phyloP scores from a whole-genome alignment of 2,888 invertebrate species.

The Hecatera dysodea region DNA sequence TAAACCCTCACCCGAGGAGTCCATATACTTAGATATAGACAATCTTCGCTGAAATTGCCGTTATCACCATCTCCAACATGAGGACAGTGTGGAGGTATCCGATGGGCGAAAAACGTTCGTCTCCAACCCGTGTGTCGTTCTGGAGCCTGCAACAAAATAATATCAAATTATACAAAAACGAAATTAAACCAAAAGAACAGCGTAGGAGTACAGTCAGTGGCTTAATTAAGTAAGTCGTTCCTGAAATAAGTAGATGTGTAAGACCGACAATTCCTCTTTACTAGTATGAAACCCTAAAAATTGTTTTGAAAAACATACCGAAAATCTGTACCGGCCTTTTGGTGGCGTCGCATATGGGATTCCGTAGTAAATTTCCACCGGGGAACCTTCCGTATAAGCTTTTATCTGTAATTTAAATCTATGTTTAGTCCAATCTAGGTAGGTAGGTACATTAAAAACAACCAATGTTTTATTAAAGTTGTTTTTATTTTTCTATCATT shows the following conservation, averaged over 20 bases:
- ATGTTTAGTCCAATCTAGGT: background rate
- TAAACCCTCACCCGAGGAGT: slow-evolving; percentile 92
- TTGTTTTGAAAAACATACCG: slow-evolving; percentile 87
- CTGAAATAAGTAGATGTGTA: background rate
- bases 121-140: slow-evolving; percentile 94
- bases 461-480: background rate
- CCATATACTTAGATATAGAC: slow-evolving; percentile 98
- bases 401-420: slow-evolving; percentile 89
- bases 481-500: no score
- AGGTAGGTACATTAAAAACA: background rate
- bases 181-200: background rate
- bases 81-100: slow-evolving; percentile 93
- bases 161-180: background rate
- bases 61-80: slow-evolving; percentile 84
- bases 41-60: slow-evolving; percentile 93
- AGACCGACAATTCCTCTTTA: background rate
- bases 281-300: background rate
- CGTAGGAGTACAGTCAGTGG: background rate
- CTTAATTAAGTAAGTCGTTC: background rate
- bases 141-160: slow-evolving; percentile 91
- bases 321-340: slow-evolving; percentile 93
- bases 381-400: slow-evolving; percentile 92
- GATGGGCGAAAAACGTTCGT: slow-evolving; percentile 92
- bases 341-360: slow-evolving; percentile 96
- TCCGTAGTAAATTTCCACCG: slow-evolving; percentile 93